A percentile compares a stretch with the other conserved stretches of the same genome.
Evolutionary conservation across 37 sponge, comb jelly and placozoan genomes (phyloP).

Genomic region (Tethya wilhelma): DNA sequence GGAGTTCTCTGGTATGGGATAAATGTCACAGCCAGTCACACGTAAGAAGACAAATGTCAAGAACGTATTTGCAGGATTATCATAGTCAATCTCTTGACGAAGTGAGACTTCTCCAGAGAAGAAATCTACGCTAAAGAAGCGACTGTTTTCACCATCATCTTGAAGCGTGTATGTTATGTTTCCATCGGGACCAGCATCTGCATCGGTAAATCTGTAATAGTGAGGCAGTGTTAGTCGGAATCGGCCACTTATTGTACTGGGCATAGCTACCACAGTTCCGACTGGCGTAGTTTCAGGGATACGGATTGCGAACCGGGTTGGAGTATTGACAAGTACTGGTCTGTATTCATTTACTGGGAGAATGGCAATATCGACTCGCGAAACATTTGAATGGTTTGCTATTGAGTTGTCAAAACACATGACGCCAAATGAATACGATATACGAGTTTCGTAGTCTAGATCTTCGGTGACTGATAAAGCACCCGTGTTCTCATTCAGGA

Average conservation of each 20-base stretch:
- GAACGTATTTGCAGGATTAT: neutral
- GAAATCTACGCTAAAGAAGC: neutral
- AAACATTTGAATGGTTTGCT: constrained; percentile 13
- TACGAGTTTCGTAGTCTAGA: constrained; percentile 60
- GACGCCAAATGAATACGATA: constrained; percentile 44
- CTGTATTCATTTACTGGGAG: constrained; percentile 47
- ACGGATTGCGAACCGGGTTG: neutral
- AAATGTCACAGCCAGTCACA: constrained; percentile 41
- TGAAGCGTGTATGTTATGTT: constrained; percentile 34
- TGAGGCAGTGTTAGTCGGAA: neutral
- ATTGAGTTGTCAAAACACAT: constrained; percentile 38
- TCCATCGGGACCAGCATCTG: constrained; percentile 66
- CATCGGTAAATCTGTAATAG: constrained; percentile 4
- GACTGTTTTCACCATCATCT: neutral
- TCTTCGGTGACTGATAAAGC: constrained; percentile 22
- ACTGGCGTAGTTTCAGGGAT: constrained; percentile 6
- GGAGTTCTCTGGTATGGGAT: neutral
- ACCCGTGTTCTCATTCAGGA: constrained; percentile 44
- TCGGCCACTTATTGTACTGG: neutral
- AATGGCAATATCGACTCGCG: constrained; percentile 34
- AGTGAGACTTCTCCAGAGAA: constrained; percentile 23
- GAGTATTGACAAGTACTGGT: constrained; percentile 11
- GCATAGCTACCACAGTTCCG: constrained; percentile 11
- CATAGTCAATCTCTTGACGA: constrained; percentile 3
- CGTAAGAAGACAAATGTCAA: neutral